phyloP scores from a whole-genome alignment of 2,888 invertebrate genomes.

The Melanotus villosus region DNA sequence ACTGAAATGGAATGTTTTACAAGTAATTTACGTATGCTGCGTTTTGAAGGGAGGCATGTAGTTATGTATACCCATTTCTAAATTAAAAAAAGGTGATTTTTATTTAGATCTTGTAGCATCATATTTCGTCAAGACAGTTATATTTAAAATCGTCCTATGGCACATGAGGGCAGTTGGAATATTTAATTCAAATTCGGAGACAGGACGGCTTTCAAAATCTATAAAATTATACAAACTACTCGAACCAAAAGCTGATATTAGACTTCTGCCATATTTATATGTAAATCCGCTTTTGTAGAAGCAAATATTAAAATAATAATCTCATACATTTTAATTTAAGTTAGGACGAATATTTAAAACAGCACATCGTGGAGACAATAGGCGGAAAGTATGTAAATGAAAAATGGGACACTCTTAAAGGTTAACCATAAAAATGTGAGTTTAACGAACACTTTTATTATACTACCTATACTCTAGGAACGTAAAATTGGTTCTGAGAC shows the following conservation, averaged over 20 bases:
- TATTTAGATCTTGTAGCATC: too few species aligned
- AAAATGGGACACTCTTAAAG: constrained; percentile 16
- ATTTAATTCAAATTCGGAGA: constrained; percentile 2
- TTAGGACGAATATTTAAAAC: constrained; percentile 26
- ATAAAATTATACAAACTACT: constrained; percentile 27
- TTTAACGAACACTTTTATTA: constrained; percentile 14
- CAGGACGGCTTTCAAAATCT: constrained; percentile 12
- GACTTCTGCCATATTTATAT: constrained; percentile 24
- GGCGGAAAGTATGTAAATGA: constrained; percentile 23
- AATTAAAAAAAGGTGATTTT: too few species aligned
- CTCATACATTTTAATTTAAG: constrained; percentile 28
- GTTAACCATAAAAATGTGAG: constrained; percentile 17
- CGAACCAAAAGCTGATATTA: constrained; percentile 22
- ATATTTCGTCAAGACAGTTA: too few species aligned
- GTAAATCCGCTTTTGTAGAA: constrained; percentile 25
- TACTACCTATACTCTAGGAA: constrained; percentile 3
- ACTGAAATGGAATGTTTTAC: too few species aligned
- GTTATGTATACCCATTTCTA: too few species aligned
- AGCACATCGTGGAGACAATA: constrained; percentile 21
- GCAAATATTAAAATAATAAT: constrained; percentile 29
- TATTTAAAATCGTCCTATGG: neutral
- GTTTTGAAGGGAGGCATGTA: too few species aligned
- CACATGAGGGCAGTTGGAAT: constrained; percentile 15
- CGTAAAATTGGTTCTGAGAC: neutral
- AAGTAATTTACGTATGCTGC: too few species aligned